Base-by-base conservation (phyloP, 2,797 vertebrate species). In the Trichosurus vulpecula region DNA sequence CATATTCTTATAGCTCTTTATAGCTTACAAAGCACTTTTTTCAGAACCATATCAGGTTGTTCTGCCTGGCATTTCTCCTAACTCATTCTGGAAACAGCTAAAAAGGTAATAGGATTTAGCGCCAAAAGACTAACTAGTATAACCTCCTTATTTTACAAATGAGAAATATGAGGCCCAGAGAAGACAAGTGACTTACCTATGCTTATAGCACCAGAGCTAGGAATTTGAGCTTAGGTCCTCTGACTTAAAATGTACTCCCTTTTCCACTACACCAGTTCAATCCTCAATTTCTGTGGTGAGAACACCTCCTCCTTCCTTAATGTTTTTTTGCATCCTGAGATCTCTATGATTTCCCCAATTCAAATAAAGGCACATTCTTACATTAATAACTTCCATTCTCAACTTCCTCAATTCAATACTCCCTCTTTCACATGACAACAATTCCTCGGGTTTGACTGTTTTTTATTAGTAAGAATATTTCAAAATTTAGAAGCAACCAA, bases 351-450 rank as follows among this genome's bases (percentile, higher is more conserved):
- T 12, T 54, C 74, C 41, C 41, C 87, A 90, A 93, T 89, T 52
- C 52, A 61, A 57, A 94, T 35, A 92, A 30, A 94, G 58, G 13
- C 54, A 66, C 91, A 95, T 51, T 56, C 66, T 93, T 92, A 66
- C 52, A 58, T 74, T 55, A 52, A 91, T 29, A 25, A 92, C 6
- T 91, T 47, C 74, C 74, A 93, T 54, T 56, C 47, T 41, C 90
- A 30, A 74, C 90, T 96, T 95, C 92, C 16, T 94, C 61, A 95
- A 92, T 51, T 66, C 95, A 93, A 61, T 93, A 95, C 53, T 54
- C 91, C 54, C 61, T 95, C 94, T 14, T 52, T 94, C 47, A 89
- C 74, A 91, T 74, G 53, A 96, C 13, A 29, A 6, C 19, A 95
- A 52, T n/a, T 35, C 16, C 54, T 95, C n/a, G 29, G 29, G 52